A percentile compares a stretch with the other conserved stretches of the same genome.
phyloP scores from a whole-genome alignment of 2,113 vertebrate genomes.

The Pseudorasbora parva region DNA sequence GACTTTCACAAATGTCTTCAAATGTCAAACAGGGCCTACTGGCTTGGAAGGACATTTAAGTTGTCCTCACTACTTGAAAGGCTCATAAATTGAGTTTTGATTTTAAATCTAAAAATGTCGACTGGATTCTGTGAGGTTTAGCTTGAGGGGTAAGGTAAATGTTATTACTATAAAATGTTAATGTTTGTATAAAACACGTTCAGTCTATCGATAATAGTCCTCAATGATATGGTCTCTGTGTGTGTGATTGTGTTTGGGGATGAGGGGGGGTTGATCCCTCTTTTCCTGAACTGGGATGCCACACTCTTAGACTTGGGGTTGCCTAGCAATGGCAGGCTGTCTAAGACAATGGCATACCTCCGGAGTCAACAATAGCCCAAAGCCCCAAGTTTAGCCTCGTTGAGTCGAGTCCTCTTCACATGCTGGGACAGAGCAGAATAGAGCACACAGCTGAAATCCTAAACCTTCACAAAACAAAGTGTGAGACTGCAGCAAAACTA shows the following conservation, averaged over 20 bases:
- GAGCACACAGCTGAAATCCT: constrained; percentile 10
- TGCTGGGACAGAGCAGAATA: constrained; percentile 10
- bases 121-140: not conserved
- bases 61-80: not conserved
- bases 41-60: not conserved
- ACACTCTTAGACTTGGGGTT: constrained; percentile 60
- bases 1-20: not conserved
- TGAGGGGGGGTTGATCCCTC: constrained; percentile 58
- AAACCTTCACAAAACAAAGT: not conserved
- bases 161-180: no score
- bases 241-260: constrained; percentile 29
- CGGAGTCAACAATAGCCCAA: constrained; percentile 60
- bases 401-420: constrained; percentile 24
- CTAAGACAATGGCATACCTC: constrained; percentile 62
- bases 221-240: constrained; percentile 4
- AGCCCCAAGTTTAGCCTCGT: constrained; percentile 46
- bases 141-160: not conserved
- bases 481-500: not conserved
- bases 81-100: not conserved
- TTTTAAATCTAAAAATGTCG: not conserved
- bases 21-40: constrained; percentile 4
- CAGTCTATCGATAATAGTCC: not conserved
- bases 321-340: constrained; percentile 63
- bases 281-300: constrained; percentile 66
- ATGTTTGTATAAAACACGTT: not conserved